Base-by-base conservation (phyloP, 2,797 vertebrate genomes). In the Thunnus albacares region DNA sequence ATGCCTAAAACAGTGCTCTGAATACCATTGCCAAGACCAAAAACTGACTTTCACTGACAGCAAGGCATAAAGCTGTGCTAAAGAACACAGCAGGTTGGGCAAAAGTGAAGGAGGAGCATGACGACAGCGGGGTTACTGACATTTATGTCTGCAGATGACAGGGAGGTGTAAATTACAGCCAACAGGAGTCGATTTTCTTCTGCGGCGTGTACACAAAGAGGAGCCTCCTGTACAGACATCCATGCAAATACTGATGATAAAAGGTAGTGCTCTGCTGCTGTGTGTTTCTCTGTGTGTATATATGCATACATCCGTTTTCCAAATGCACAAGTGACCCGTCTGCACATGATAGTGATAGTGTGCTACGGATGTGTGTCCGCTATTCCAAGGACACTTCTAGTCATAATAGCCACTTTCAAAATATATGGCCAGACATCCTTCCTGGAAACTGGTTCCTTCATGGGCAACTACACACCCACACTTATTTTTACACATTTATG, bases 101-200 rank as follows among this genome's bases (percentile, higher is more conserved):
- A 43, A 84, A 75, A 71, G 63, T 75, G 49, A 80, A 47, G 64
- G 57, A 71, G 69, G 47, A 52, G 61, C 64, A 71, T 13, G 57
- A 74, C 22, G 3, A 82, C 67, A 69, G 65, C 60, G 49, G 71
- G 82, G 78, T 83, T 49, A 15, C 80, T 82, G 92, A 81, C 80
- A 82, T 80, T 89, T 77, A 73, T 67, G 79, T 73, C 65, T 80
- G 52, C 67, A 70, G 76, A 68, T 55, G 76, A 77, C 79, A 81
- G 70, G 49, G 75, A 84, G 84, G 86, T 87, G 87, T 87, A 80
- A 93, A 93, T 92, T 84, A 89, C 65, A 71, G 35, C 65, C 45
- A n/a, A 38, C 59, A 9, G 75, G 86, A 74, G 83, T 75, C 3
- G 1, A 61, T 61, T 87, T 87, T 56, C 64, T 18, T 62, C 51